Evolutionary conservation across 2,888 invertebrate genomes (phyloP), one percentile per base, ranked within the genome.

Genomic region (Eulithis testata): DNA sequence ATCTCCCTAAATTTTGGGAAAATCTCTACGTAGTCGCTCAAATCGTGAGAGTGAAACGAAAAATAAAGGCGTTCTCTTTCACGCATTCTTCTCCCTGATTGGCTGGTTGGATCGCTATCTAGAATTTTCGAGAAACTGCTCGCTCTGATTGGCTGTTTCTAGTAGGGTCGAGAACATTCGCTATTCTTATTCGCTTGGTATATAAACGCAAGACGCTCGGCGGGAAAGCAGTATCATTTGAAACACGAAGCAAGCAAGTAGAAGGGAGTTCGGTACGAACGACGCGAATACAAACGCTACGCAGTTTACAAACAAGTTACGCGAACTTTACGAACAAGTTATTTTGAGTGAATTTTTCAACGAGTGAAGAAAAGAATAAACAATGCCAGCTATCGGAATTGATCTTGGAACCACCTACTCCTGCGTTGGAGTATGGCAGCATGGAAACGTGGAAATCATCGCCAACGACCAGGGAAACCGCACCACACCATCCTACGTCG

Each of bases 381-480:
- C 21, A 83, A 92, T 93, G 90, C 90, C 91, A 82, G 94, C 94
- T 76, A 86, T 94, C 73, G 94, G 94, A 86, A 94, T 94, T 71
- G 94, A 94, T 83, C 85, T 94, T 73, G 94, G 94, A 66, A 94
- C 94, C 40, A 94, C 94, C 11, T 94, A 94, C 81, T 94, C 94
- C 71, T 94, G 94, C 75, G 94, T 94, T 31, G 91, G 90, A 68
- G 91, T 91, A 12, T 91, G 86, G 85, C 91, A 91, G 80, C 95
- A 96, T 75, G 96, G 96, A 64, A 95, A 95, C 80, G 96, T 96
- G 80, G 96, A 96, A 83, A 96, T 96, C 83, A 96, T 96, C 85
- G 94, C 94, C 73, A 94, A 94, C 84, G 94, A 94, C 84, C 94
- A 94, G 82, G 96, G 96, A 70, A 96, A 96, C 91, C 88, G 96